phyloP scores from a whole-genome alignment of 2,888 invertebrate genomes.

The Stenodema calcarata region DNA sequence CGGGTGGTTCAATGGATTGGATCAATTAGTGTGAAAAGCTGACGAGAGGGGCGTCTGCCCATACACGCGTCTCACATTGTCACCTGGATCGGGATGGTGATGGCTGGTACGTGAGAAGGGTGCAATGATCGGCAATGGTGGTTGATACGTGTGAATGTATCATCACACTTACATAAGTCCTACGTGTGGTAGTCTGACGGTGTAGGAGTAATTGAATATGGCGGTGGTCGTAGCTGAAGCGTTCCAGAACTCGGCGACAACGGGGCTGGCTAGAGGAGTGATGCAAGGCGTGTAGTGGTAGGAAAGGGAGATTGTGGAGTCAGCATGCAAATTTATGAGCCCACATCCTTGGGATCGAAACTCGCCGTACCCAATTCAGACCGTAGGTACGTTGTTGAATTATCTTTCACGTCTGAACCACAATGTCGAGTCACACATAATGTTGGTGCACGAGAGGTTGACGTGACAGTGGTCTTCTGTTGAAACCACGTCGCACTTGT shows the following conservation, averaged over 20 bases:
- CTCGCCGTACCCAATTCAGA: neutral
- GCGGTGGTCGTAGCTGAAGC: neutral
- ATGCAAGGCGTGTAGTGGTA: neutral
- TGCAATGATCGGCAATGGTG: neutral
- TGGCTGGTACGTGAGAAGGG: neutral
- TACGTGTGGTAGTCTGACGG: neutral
- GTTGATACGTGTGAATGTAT: neutral
- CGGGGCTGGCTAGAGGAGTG: neutral
- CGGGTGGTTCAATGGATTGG: neutral
- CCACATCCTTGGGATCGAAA: conserved; percentile 21
- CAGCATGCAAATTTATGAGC: conserved; percentile 16
- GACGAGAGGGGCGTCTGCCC: neutral
- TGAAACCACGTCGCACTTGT: too few species aligned
- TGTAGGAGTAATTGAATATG: conserved; percentile 2
- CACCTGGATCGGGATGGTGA: neutral
- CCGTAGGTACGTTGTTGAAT: neutral
- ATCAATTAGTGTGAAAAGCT: neutral
- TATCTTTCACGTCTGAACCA: neutral
- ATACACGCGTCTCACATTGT: neutral
- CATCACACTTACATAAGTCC: neutral
- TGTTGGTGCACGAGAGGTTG: too few species aligned
- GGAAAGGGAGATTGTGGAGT: too few species aligned
- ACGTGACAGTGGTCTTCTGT: too few species aligned
- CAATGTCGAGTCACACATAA: too few species aligned
- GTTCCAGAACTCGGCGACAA: neutral